Base-by-base conservation (phyloP, 2,113 vertebrate genomes). In the Scalopus aquaticus region DNA sequence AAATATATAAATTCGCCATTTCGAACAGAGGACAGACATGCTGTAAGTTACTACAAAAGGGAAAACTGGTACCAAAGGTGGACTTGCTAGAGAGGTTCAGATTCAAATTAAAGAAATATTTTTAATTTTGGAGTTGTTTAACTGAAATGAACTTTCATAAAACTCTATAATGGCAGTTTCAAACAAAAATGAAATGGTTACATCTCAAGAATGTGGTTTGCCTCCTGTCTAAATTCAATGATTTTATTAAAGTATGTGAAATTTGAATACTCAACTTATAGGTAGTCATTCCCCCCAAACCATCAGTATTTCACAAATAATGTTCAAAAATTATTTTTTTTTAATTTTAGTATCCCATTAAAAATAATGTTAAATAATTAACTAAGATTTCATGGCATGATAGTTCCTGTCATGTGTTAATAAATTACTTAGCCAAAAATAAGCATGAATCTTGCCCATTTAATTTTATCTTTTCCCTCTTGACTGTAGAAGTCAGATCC, bases 361-460 rank as follows among this genome's bases (percentile, higher is more conserved):
- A 95, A 93, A 94, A 72, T 26, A 95, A 22, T 49, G 26, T 64
- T 89, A 69, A 42, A 74, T 91, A 78, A 95, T 85, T 86, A 76
- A 62, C 26, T 76, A 83, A 37, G n/a, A 78, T 93, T 93, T 82
- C 37, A 78, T 44, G 62, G 65, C 60, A 86, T 11, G 51, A 20
- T 72, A 64, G 62, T 93, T 67, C 49, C 37, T 79, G 24, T 92
- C 30, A 69, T 13, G 32, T 88, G 74, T 95, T 93, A 93, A 76
- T 60, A 93, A 91, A 81, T 85, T 79, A 89, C 62, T 62, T 58
- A 79, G 17, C 58, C 13, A 88, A 88, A 90, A 81, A 65, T 58
- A 88, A 95, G 82, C 26, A 49, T 9, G 37, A 91, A 81, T 81
- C 54, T 72, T 96, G 9, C 6, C 62, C 51, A 76, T 81, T 49